Conservation (phyloP, 2,797 vertebrate genomes). For the Galago senegalensis region DNA sequence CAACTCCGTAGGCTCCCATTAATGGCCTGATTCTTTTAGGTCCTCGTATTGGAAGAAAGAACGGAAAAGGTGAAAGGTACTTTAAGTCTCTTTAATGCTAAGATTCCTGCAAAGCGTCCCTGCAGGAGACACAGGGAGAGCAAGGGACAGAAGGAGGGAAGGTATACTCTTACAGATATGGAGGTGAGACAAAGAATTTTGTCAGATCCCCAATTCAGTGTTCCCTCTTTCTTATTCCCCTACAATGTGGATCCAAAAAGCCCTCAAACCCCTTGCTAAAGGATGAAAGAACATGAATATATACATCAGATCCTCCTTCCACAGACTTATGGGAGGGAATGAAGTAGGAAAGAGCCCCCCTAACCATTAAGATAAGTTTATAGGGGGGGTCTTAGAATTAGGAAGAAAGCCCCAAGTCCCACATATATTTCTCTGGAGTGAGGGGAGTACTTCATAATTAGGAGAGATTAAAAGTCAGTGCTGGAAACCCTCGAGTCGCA, state of each 20-base stretch:
- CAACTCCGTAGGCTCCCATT: neutral
- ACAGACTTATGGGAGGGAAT: neutral
- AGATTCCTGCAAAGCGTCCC: constrained; percentile 22
- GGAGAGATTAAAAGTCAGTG: constrained; percentile 3
- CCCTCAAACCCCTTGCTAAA: neutral
- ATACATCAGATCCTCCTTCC: neutral
- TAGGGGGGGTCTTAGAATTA: neutral
- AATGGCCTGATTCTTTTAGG: neutral
- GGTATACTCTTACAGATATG: neutral
- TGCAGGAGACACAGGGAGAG: neutral
- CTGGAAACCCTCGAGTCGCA: neutral
- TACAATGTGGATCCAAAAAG: neutral
- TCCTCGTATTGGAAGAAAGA: neutral
- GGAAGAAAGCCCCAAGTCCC: constrained; percentile 19
- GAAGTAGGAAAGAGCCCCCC: neutral
- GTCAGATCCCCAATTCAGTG: neutral
- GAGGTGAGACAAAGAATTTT: neutral
- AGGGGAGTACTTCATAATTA: neutral
- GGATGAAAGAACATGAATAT: neutral
- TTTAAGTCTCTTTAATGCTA: constrained; percentile 1
- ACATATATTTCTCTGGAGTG: neutral
- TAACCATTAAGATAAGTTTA: neutral
- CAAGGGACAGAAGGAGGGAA: neutral
- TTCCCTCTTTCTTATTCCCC: neutral
- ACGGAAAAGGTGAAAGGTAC: neutral